Evolutionary conservation across 2,888 invertebrate genomes (phyloP).

Genomic region (Tyria jacobaeae): DNA sequence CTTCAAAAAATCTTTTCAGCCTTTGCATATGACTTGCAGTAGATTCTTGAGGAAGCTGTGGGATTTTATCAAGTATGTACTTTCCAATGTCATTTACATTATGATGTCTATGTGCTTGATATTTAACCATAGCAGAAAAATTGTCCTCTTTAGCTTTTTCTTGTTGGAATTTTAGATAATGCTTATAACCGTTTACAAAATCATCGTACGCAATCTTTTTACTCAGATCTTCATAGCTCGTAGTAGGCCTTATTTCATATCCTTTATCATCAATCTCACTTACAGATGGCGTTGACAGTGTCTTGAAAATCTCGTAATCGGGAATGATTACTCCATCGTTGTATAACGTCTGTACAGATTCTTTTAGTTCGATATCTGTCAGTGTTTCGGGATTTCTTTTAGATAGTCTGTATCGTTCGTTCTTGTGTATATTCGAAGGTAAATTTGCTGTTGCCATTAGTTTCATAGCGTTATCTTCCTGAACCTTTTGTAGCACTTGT

Average conservation of each 20-base stretch:
- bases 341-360: conserved; percentile 42
- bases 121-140: conserved; percentile 70
- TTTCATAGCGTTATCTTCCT: conserved; percentile 58
- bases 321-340: conserved; percentile 51
- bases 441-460: conserved; percentile 48
- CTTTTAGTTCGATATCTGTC: conserved; percentile 45
- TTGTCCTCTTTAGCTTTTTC: conserved; percentile 60
- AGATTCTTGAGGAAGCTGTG: conserved; percentile 31
- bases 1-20: conserved; percentile 59
- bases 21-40: conserved; percentile 18
- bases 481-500: conserved; percentile 60
- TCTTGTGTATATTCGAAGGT: conserved; percentile 17
- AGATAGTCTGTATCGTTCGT: conserved; percentile 28
- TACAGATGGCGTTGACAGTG: background rate
- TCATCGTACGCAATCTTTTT: conserved; percentile 71
- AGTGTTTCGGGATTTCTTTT: conserved; percentile 53
- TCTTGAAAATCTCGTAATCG: conserved; percentile 32
- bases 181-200: conserved; percentile 74
- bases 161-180: conserved; percentile 74
- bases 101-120: conserved; percentile 78
- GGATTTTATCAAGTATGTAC: conserved; percentile 73
- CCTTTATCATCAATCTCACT: background rate
- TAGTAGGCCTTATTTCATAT: conserved; percentile 13
- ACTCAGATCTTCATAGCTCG: conserved; percentile 60
- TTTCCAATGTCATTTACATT: conserved; percentile 80